Evolutionary conservation across 2,888 invertebrate species (phyloP), one percentile per base, ranked within the genome.

Genomic region (Blera fallax): DNA sequence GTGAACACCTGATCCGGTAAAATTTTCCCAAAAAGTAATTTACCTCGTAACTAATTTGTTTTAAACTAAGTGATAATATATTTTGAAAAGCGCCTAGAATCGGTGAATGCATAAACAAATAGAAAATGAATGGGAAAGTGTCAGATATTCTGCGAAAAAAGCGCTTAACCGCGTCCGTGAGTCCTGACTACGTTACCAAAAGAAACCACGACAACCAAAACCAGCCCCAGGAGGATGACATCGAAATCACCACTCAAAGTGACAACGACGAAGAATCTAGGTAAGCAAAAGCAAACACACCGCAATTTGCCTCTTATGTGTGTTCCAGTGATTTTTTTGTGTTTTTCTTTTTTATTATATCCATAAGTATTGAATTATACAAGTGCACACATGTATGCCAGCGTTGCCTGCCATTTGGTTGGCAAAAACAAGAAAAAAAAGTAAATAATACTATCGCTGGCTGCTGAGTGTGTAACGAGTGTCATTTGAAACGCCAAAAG

Each of bases 1-100:
- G 80, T 72, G 85, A 74, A 81, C 87, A 87, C 87, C 85, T 87
- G 87, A 87, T 87, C 74, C 69, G 85, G 77, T 84, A 37, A 78
- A 60, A 54, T 65, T 70, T 78, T 37, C 18, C 16, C 10, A 8
- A 56, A 40, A 67, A 76, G 8, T 21, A 27, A 60, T 62, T 78
- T 34, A 11, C 60, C 58, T 48, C 16, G 16, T 18, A 60, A 40
- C n/a, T 32, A 56, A 58, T 14, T 32, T 16, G 1, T 21, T 18
- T 27, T 34, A 45, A 56, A 65, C 11, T 7, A 32, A 74, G 2
- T n/a, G 11, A 16, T 14, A 34, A 7, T 6, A 56, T 5, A 14
- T 27, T 40, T 14, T 27, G 7, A 18, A 10, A 34, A 37, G 8
- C 6, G 11, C 6, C 16, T 8, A 10, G 10, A n/a, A 0, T 18